Base-by-base conservation (phyloP, 2,888 invertebrate genomes). In the Venustoraphidia nigricollis region DNA sequence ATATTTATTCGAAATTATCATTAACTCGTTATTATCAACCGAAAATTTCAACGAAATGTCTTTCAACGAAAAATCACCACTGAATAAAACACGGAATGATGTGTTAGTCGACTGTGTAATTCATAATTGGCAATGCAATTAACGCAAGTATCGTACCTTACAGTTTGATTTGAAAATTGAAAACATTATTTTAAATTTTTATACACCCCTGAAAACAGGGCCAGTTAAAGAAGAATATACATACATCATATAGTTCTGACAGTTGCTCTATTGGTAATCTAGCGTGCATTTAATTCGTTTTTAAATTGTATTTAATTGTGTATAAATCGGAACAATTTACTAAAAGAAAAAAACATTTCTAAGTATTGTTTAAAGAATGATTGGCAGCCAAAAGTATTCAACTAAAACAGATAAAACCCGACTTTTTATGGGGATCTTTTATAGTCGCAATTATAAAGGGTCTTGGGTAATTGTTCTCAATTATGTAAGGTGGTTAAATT, bases 401-500 rank as follows among this genome's bases (percentile, higher is more conserved):
- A 27, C 27, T 27, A 27, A 27, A 27, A 27, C 27, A 27, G 27
- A 27, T 27, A 27, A 27, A 27, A 27, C 27, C 39, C 14, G 39
- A 9, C 10, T 14, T 39, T 17, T 11, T 17, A 14, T 11, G n/a
- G 40, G 13, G 40, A 11, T 14, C 13, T 39, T 10, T 11, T 14
- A 14, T 17, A 27, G 11, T 17, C 42, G 34, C 42, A 42, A 42
- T 42, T 42, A 42, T 48, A 43, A 42, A 60, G 59, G 62, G 59
- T 57, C 54, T 53, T 48, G 44, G 27, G 53, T 52, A 54, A 56
- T 57, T 58, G 56, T 59, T 57, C 48, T 50, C 50, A 51, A 53
- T 55, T 53, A 53, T 59, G 51, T 55, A 54, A 50, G 53, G 14
- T 41, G 52, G 57, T 57, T 59, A 60, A 59, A 59, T 58, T 59